Conservation (phyloP, 1,140 invertebrate genomes). For the Elymnias hypermnestra region DNA sequence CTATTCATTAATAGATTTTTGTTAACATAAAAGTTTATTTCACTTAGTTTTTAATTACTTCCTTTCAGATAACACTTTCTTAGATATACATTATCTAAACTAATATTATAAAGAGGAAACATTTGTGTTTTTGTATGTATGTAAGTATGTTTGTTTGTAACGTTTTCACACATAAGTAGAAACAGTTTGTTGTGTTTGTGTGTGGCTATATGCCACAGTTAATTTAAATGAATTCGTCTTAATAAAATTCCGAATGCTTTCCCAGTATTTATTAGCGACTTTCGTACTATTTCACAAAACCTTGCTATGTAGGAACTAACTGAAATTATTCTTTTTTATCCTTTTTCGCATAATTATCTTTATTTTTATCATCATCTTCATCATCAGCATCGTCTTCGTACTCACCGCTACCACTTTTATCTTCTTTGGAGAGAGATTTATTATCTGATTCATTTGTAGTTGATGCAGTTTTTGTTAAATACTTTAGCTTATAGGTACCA, state of each 20-base stretch:
- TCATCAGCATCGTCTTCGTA: constrained; percentile 4
- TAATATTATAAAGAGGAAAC: too few relatives aligned
- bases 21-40: too few relatives aligned
- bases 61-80: too few relatives aligned
- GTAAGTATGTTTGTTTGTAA: too few relatives aligned
- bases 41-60: too few relatives aligned
- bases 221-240: too few relatives aligned
- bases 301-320: not conserved
- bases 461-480: constrained; percentile 48
- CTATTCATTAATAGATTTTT: too few relatives aligned
- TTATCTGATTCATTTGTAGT: constrained; percentile 23
- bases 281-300: constrained; percentile 6
- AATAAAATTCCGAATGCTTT: constrained; percentile 1
- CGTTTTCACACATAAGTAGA: too few relatives aligned
- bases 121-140: too few relatives aligned
- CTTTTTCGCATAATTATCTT: constrained; percentile 2
- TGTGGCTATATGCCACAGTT: too few relatives aligned
- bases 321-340: not conserved
- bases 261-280: constrained; percentile 24
- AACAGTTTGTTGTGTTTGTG: too few relatives aligned
- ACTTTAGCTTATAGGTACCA: constrained; percentile 76
- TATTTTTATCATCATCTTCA: constrained; percentile 4
- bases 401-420: constrained; percentile 1
- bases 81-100: too few relatives aligned
- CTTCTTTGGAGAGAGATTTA: constrained; percentile 10